Evolutionary conservation across 2,113 vertebrate genomes (phyloP), one percentile per base, ranked within the genome.

Genomic region (Pelecanoides urinatrix): DNA sequence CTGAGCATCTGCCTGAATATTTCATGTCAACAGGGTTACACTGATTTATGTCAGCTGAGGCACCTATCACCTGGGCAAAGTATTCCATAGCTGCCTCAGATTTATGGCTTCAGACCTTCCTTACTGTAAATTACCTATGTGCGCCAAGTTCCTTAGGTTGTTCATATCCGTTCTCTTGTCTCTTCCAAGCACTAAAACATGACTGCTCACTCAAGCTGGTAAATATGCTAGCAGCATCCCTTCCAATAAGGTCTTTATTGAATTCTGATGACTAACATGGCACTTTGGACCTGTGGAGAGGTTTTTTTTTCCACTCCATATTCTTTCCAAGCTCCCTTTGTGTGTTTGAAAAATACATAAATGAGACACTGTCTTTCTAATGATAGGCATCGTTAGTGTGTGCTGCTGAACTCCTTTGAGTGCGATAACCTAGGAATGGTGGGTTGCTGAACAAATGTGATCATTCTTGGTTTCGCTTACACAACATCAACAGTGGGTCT

Each of bases 121-220:
- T 90, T 50, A 34, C 4, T 4, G 16, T n/a, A 40, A 87, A 66
- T 74, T 63, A 10, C 2, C 5, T 34, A 6, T 0, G 0, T n/a
- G 6, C 5, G 78, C 15, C 13, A 58, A 32, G 34, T 58, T 70
- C 13, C 19, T 44, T 52, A 38, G 11, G 6, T 21, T 53, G 6
- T n/a, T 76, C 26, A 14, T 77, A 34, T 56, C 34, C 13, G 4
- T 77, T 56, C 6, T 61, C 30, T 47, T 36, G 5, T 53, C 21
- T 84, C 40, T 83, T 73, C 27, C n/a, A 79, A 34, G 40, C 26
- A 45, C 17, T 34, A 13, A 70, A 76, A 25, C 30, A 40, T 3
- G 22, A 68, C 27, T 88, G 45, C 23, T 96, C 21, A 61, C 9
- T 70, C 36, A 53, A 65, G 23, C 14, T 70, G 34, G 27, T 3